Base-by-base conservation (phyloP, 2,888 invertebrate genomes). In the Plagodis pulveraria region DNA sequence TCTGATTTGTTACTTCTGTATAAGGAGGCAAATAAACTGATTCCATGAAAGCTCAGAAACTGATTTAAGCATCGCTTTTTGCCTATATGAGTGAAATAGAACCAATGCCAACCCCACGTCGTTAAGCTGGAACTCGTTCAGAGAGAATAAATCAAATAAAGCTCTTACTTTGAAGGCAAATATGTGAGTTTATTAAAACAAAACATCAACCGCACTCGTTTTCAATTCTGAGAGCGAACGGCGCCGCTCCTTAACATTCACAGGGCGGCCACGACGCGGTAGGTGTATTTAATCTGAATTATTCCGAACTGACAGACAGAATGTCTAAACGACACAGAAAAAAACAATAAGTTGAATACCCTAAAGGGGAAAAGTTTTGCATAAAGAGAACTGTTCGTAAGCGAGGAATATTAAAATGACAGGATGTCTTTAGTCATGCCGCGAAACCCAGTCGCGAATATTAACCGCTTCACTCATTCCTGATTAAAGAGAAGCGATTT, bases 231-330 rank as follows among this genome's bases (percentile, higher is more conserved):
- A 62, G 76, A 75, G 77, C 76, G 80, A 73, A 74, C 76, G 80
- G 80, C 80, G 76, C 75, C 78, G 72, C 74, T 79, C 74, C 80
- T 89, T 87, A 84, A 71, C 82, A 89, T 89, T 86, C 87, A 83
- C 78, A 69, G 74, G 76, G 79, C 73, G 77, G 71, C 73, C 71
- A 77, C 83, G 77, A 63, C 73, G 87, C 84, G 85, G 90, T 87
- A 85, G 89, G 89, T 89, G 85, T 86, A 82, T 86, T 88, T 89
- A 89, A 90, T 89, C 85, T 87, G 86, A 89, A 90, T 89, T 89
- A 89, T 89, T 85, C 83, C 77, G 71, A 81, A 82, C 83, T 84
- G 83, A 87, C 86, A 86, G 88, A 86, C 91, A 82, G 83, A 86
- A 87, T 84, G 83, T 84, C 84, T 87, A 85, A 88, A 74, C 78